Base-by-base conservation (phyloP, 2,797 vertebrate species). In the Echeneis naucrates region DNA sequence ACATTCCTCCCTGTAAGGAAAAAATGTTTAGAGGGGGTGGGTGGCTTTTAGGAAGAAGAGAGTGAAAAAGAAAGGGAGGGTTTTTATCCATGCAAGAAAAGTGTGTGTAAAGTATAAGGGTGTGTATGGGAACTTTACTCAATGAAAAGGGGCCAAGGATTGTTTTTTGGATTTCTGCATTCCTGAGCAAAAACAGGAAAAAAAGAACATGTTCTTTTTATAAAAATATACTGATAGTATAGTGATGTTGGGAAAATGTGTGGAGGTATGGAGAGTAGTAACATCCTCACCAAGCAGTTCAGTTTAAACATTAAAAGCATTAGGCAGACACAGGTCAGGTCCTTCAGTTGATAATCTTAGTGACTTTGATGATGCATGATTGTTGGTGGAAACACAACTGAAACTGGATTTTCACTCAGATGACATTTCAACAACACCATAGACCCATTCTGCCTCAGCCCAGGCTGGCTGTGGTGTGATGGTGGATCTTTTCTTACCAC, bases 51-150 rank as follows among this genome's bases (percentile, higher is more conserved):
- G 61, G 69, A 92, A 82, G 76, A 87, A 86, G 87, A 79, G 90
- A 89, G 90, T 92, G 88, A 88, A 90, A 88, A 47, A 62, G 78
- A 81, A 91, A 87, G 44, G 67, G 77, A 79, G 67, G 66, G 55
- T 68, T 76, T 80, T 77, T 51, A 77, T 84, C 71, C 70, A 4
- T 19, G 57, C 68, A 86, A 79, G 80, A 88, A 89, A 90, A 86
- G 84, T 42, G 62, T 69, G 74, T 66, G 68, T 68, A 78, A 91
- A 86, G 66, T 81, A 56, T 47, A 44, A 78, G 52, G 54, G 71
- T 62, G 68, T 33, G 53, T 72, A 91, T 95, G 94, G 94, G 94
- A 94, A 94, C 90, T 82, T 88, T 87, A 92, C 91, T 68, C 64
- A 73, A 81, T 95, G 94, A 94, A 92, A 89, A 92, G 85, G 86